Evolutionary conservation across 2,888 invertebrate species (phyloP).

Genomic region (Entomobrya proxima): DNA sequence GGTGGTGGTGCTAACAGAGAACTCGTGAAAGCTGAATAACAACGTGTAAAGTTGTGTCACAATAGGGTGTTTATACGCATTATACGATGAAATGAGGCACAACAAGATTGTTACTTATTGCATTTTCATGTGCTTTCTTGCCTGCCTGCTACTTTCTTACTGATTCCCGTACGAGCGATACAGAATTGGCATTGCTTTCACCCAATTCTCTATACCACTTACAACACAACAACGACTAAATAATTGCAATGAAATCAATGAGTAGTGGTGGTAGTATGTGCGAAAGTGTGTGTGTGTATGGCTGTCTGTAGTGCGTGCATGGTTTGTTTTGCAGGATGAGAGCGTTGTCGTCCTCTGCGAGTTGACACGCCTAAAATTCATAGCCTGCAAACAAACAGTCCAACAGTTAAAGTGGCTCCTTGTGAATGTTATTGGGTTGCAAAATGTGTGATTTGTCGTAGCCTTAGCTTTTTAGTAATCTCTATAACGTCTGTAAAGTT

Average conservation of each 20-base stretch:
- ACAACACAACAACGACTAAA: background rate
- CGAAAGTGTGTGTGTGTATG: background rate
- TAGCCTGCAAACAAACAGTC: background rate
- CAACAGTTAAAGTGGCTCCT: background rate
- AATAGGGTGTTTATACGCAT: constrained; percentile 55
- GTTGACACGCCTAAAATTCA: constrained; percentile 26
- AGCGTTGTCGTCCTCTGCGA: background rate
- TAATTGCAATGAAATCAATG: constrained; percentile 29
- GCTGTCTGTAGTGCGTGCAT: constrained; percentile 13
- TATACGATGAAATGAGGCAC: constrained; percentile 28
- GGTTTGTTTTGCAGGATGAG: background rate
- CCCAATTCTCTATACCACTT: constrained; percentile 22
- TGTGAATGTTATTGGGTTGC: no score
- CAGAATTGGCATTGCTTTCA: constrained; percentile 31
- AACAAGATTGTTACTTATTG: constrained; percentile 9
- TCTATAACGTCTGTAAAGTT: no score
- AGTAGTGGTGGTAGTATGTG: background rate
- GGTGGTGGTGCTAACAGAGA: background rate
- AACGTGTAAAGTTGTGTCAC: constrained; percentile 53
- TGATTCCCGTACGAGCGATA: no score
- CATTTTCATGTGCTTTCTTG: constrained; percentile 2
- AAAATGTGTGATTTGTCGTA: no score
- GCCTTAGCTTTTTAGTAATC: no score
- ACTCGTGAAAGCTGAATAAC: constrained; percentile 38
- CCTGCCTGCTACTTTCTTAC: background rate